Base-by-base conservation (phyloP, 2,888 invertebrate genomes). In the Microchrysa polita region DNA sequence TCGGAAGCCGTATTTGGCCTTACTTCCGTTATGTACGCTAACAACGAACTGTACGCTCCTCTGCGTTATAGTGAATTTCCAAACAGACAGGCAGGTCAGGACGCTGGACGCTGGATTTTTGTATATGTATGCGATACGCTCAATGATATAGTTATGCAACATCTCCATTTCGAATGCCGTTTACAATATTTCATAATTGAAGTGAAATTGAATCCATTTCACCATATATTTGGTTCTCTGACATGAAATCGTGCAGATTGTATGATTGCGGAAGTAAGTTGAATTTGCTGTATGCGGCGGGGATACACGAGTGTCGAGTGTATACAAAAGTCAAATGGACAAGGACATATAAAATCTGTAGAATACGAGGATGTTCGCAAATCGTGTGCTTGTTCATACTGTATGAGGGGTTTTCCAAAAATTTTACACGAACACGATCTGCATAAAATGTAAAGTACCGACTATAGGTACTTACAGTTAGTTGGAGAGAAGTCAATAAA, bases 171-270 rank as follows among this genome's bases (percentile, higher is more conserved):
- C 65, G 72, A 74, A 65, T 74, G 61, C 59, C 73, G 67, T 67
- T 61, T 67, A 74, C 61, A 72, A 67, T 74, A 73, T 74, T 74
- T 74, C 73, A 74, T 74, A 74, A 73, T 74, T 74, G 74, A 73
- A 73, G 44, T 23, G 69, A 72, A 72, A 74, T 74, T 74, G 69
- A 69, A 69, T 69, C 55, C 55, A 27, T 55, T 27, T 9, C 55
- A 53, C 23, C 34, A 27, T 67, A 34, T 34, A 52, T 67, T 20
- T 55, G 34, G 60, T 27, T n/a, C 60, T 20, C 18, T 27, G 60
- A 60, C 60, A 20, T 60, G 23, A 20, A 60, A 60, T 27, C 27
- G 27, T 60, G 23, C 20, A 20, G 20, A 60, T 27, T 20, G 23
- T n/a, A n/a, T 27, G 14, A 27, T 10, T 22, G 27, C 48, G 48